Conservation (phyloP, 2,113 vertebrate species). For the Acrocephalus arundinaceus region DNA sequence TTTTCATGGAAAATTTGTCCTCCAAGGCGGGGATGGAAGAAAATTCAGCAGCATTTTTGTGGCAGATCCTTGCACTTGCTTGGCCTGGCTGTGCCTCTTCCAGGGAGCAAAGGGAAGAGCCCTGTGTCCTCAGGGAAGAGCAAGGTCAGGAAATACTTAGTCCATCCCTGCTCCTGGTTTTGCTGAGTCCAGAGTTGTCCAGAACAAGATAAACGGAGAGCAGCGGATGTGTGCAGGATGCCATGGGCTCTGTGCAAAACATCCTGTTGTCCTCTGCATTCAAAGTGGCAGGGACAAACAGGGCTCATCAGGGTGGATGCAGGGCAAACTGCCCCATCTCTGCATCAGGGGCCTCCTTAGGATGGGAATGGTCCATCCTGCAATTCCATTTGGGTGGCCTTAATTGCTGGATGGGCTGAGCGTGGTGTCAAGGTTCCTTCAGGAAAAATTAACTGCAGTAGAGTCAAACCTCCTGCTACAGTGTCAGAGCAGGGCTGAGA, state of each 20-base stretch:
- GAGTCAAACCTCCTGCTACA: rapidly evolving
- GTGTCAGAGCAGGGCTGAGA: rapidly evolving
- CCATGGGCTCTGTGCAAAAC: not conserved
- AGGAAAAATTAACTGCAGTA: not conserved
- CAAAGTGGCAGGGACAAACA: not conserved
- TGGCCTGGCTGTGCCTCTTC: not conserved
- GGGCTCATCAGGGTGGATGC: rapidly evolving
- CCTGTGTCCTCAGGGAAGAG: not conserved
- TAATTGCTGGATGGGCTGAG: not conserved
- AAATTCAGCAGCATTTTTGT: not conserved
- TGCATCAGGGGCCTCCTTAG: not conserved
- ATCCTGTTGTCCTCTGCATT: conserved; percentile 33
- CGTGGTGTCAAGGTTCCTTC: not conserved
- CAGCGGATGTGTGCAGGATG: conserved; percentile 46
- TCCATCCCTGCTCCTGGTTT: conserved; percentile 18
- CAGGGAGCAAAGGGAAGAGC: not conserved
- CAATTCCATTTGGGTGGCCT: not conserved
- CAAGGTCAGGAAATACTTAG: conserved; percentile 26
- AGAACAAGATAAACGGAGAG: conserved; percentile 45
- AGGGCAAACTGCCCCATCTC: not conserved
- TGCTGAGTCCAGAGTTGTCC: conserved; percentile 48
- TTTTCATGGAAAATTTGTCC: not conserved
- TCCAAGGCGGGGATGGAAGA: not conserved
- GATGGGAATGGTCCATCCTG: not conserved
- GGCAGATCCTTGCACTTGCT: not conserved